Base-by-base conservation (phyloP, 2,888 invertebrate genomes). In the Nemapogon koenigi region DNA sequence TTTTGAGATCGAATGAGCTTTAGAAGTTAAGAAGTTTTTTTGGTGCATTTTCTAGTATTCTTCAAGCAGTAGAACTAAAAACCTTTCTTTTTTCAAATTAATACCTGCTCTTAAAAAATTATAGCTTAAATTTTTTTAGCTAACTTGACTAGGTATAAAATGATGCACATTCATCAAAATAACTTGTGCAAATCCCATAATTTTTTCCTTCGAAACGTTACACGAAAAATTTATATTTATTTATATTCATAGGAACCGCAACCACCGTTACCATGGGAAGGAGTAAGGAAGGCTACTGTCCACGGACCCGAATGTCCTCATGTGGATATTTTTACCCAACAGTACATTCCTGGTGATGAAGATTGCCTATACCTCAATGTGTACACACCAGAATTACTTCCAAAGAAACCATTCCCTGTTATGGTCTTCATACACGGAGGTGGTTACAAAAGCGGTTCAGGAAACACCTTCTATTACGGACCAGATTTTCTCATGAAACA, bases 401-500 rank as follows among this genome's bases (percentile, higher is more conserved):
- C 59, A 3, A 36, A 45, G 2, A 15, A 31, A 2, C 51, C 46
- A 2, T 17, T 56, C 2, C 55, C 65, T 3, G 67, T 67, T 1
- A 62, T 69, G 60, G 42, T 66, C 8, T 66, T 55, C 41, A 60
- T 69, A n/a, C 64, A 66, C 22, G 79, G 79, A 2, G 81, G 81
- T 3, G 71, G 67, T n/a, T 79, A 65, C 42, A 58, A 64, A 2
- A 62, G 63, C 41, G 79, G 80, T 11, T 67, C 69, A 2, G 73
- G 72, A 11, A 67, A 81, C 45, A 66, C 62, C 1, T 66, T 71
- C 18, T 49, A 68, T 3, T 81, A 78, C 41, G 83, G 83, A 1
- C 81, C 83, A 2, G 80, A 82, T 41, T 81, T 78, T 44, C 51
- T 83, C 10, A 70, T 83, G 7, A 58, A 66, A 4, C 73, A 82